A percentile compares a stretch with the other conserved stretches of the same genome.
Conservation (phyloP, 2,113 vertebrate species). For the Ahaetulla prasina region DNA sequence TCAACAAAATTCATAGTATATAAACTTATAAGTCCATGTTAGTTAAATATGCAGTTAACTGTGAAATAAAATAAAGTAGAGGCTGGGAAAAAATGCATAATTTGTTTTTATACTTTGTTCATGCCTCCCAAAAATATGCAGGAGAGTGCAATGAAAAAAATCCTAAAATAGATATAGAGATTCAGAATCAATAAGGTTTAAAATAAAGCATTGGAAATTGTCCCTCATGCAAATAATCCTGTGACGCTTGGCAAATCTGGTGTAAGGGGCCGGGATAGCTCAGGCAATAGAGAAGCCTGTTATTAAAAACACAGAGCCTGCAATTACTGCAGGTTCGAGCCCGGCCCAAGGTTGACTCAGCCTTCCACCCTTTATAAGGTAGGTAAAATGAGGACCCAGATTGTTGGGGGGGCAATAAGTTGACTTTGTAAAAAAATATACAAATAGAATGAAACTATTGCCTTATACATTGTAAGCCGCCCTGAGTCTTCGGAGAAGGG, state of each 20-base stretch:
- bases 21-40: slow-evolving; percentile 24
- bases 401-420: too few relatives aligned
- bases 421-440: too few relatives aligned
- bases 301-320: too few relatives aligned
- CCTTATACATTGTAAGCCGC: too few relatives aligned
- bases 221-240: background rate
- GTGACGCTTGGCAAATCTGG: background rate
- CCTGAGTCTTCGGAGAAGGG: too few relatives aligned
- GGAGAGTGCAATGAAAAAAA: background rate
- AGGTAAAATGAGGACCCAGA: too few relatives aligned
- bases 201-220: background rate
- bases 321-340: too few relatives aligned
- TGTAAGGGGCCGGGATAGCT: too few relatives aligned
- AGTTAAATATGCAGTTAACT: slow-evolving; percentile 19
- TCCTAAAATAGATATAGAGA: background rate
- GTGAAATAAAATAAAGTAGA: slow-evolving; percentile 13
- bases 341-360: too few relatives aligned
- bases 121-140: background rate
- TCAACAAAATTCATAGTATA: slow-evolving; percentile 20
- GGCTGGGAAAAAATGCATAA: background rate
- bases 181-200: background rate
- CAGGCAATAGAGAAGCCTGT: too few relatives aligned
- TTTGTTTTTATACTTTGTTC: background rate
- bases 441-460: too few relatives aligned
- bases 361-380: too few relatives aligned